Conservation (phyloP, 2,888 invertebrate species). For the Phengaris alcon region DNA sequence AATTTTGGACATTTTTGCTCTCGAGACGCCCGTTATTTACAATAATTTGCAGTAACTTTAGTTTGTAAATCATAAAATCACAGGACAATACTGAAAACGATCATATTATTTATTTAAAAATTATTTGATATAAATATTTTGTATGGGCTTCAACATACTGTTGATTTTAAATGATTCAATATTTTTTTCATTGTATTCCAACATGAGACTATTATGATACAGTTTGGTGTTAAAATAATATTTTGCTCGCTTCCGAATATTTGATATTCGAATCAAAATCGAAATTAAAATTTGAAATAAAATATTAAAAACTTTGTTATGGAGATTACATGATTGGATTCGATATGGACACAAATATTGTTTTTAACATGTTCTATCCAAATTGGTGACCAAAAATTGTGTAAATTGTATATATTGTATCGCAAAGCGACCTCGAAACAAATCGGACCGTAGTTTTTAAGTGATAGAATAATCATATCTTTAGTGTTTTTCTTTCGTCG, state of each 20-base stretch:
- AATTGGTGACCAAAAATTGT: conserved; percentile 69
- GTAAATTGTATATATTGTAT: conserved; percentile 47
- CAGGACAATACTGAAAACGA: conserved; percentile 9
- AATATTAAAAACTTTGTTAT: conserved; percentile 3
- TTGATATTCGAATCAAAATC: conserved; percentile 19
- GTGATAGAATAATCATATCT: conserved; percentile 73
- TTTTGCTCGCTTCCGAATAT: conserved; percentile 10
- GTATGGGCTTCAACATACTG: conserved; percentile 11
- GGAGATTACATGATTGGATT: conserved; percentile 7
- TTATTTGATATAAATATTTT: conserved; percentile 3
- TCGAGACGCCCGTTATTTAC: neutral
- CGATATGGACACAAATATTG: conserved; percentile 13
- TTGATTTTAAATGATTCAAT: conserved; percentile 12
- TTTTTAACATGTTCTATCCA: conserved; percentile 47
- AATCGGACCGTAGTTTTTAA: conserved; percentile 45
- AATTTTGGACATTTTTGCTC: conserved; percentile 14
- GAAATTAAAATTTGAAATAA: conserved; percentile 1
- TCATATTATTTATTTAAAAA: conserved; percentile 1
- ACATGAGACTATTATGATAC: neutral
- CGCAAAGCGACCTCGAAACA: conserved; percentile 42
- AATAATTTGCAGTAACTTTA: conserved; percentile 21
- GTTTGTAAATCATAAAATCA: conserved; percentile 10
- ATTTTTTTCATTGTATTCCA: neutral
- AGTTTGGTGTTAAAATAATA: conserved; percentile 6
- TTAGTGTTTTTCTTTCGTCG: conserved; percentile 58